Percentiles rank a stretch among this genome's conserved stretches.
Conservation (phyloP, 2,797 vertebrate species). For the Typhlichthys eigenmanni region DNA sequence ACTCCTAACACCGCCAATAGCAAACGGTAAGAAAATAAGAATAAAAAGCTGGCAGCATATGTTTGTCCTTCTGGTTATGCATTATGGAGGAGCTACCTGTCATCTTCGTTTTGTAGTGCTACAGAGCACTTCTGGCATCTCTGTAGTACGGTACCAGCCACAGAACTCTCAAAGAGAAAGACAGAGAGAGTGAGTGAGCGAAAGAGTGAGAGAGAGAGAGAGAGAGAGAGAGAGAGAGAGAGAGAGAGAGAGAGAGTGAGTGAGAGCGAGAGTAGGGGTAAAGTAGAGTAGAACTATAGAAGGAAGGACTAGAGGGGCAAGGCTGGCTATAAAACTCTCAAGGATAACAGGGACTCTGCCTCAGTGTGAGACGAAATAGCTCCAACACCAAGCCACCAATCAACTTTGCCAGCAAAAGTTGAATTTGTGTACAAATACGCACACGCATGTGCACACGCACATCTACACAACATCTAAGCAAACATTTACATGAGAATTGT, state of each 20-base stretch:
- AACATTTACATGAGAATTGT: constrained; percentile 58
- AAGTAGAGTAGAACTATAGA: background rate
- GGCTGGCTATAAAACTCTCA: constrained; percentile 11
- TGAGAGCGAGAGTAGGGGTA: background rate
- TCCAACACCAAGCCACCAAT: constrained; percentile 18
- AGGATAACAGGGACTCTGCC: constrained; percentile 19
- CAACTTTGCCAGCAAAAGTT: constrained; percentile 11
- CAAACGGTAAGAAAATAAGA: constrained; percentile 34
- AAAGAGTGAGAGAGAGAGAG: constrained; percentile 12
- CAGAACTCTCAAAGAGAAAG: constrained; percentile 27
- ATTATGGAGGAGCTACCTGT: constrained; percentile 60
- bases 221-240: background rate
- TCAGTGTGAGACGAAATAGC: constrained; percentile 12
- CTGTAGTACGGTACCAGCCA: constrained; percentile 21
- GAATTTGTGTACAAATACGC: constrained; percentile 3
- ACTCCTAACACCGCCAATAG: constrained; percentile 34
- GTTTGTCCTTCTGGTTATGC: constrained; percentile 61
- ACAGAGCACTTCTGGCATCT: constrained; percentile 28
- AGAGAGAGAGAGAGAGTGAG: constrained; percentile 1
- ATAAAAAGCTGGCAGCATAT: constrained; percentile 38
- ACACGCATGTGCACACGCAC: background rate
- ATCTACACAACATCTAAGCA: constrained; percentile 36
- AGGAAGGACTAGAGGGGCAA: constrained; percentile 23
- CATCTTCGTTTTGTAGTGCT: constrained; percentile 42
- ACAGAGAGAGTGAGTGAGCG: constrained; percentile 1